These are phyloP conservation scores for Anguilla pacifica DNA, from an alignment of 2,797 vertebrate species.

Conservation along the genomic window DNA sequence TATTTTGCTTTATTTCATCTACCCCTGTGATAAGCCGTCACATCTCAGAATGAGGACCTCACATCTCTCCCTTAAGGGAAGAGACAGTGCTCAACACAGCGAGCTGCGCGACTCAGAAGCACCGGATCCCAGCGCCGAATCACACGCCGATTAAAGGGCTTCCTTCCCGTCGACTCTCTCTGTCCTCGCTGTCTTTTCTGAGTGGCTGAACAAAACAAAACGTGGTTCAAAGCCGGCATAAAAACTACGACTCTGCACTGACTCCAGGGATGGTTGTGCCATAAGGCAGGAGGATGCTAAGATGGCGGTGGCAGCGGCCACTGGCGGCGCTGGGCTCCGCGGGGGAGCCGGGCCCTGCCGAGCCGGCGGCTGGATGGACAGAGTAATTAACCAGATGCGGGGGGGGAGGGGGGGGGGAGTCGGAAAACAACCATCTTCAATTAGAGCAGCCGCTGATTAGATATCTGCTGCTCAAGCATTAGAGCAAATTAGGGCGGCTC, in stretches of 20 bases:
- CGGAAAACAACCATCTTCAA: conserved; percentile 70
- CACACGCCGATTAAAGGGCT: background rate
- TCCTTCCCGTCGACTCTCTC: background rate
- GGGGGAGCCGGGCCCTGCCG: background rate
- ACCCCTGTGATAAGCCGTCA: conserved; percentile 9
- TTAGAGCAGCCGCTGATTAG: conserved; percentile 70
- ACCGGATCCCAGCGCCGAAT: background rate
- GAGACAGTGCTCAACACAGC: background rate
- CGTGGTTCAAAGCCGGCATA: background rate
- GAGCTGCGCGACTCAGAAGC: background rate
- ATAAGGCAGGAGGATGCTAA: too few species aligned
- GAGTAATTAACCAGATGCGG: conserved; percentile 43
- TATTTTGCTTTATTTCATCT: background rate
- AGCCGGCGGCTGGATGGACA: conserved; percentile 21
- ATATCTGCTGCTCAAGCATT: conserved; percentile 59
- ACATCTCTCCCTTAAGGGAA: background rate
- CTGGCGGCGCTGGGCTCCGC: background rate
- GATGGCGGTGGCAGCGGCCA: background rate
- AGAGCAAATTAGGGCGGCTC: conserved; percentile 49
- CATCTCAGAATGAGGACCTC: background rate
- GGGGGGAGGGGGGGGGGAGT: conserved; percentile 56
- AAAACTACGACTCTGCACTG: background rate
- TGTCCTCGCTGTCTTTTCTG: background rate
- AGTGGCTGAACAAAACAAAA: background rate
- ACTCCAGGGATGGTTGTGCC: background rate